phyloP scores from a whole-genome alignment of 2,113 vertebrate genomes.

The Ceyx melanurus region DNA sequence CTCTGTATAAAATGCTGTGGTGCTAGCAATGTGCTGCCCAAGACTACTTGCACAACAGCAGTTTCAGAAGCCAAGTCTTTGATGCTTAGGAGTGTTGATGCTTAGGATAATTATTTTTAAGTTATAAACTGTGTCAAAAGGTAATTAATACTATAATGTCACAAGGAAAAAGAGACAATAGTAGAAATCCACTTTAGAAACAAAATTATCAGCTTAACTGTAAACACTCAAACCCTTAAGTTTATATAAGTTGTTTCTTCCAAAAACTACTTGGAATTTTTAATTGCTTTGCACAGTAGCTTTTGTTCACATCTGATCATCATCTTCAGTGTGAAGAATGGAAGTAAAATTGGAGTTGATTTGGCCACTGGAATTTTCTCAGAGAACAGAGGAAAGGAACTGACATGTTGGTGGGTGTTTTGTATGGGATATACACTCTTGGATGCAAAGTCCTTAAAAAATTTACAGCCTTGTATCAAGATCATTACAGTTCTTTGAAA shows the following conservation, averaged over 20 bases:
- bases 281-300: background rate
- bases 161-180: background rate
- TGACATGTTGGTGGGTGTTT: background rate
- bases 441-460: background rate
- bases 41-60: background rate
- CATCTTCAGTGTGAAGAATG: accelerated
- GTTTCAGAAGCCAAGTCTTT: background rate
- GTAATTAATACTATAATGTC: background rate
- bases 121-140: background rate
- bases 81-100: background rate
- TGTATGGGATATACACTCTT: background rate
- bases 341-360: background rate
- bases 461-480: accelerated
- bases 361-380: background rate
- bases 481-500: background rate
- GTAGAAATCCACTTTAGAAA: background rate
- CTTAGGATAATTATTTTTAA: background rate
- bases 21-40: background rate
- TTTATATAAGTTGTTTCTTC: background rate
- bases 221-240: background rate
- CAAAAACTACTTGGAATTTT: background rate
- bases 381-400: background rate
- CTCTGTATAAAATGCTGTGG: accelerated
- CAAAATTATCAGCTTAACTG: background rate
- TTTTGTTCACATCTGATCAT: background rate